Conservation (phyloP, 2,888 invertebrate genomes). For the Eutolmus rufibarbis region DNA sequence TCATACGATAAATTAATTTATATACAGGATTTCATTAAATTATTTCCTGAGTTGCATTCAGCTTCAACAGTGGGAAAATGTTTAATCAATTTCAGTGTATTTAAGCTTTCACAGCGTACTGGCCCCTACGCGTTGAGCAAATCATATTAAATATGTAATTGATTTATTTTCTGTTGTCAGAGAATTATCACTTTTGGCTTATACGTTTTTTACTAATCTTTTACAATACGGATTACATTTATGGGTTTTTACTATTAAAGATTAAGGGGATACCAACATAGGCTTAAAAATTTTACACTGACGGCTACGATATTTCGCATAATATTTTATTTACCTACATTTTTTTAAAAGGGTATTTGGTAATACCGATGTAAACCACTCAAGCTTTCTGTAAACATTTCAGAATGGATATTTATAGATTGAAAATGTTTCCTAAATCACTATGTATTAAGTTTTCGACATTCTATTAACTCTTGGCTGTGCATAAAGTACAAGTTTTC, state of each 20-base stretch:
- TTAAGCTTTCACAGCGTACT: not conserved
- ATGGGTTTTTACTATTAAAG: not conserved
- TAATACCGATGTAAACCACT: not conserved
- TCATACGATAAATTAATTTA: not conserved
- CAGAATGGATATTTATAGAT: not conserved
- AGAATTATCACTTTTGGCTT: not conserved
- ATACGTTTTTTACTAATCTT: not conserved
- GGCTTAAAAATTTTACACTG: too few relatives aligned
- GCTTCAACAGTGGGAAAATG: not conserved
- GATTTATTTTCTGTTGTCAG: not conserved
- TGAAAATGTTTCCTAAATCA: not conserved
- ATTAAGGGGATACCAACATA: too few relatives aligned
- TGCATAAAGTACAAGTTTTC: not conserved
- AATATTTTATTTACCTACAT: too few relatives aligned
- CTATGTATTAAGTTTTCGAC: not conserved
- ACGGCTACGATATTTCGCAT: too few relatives aligned
- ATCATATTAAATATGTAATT: not conserved
- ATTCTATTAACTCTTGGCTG: not conserved
- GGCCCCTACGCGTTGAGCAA: not conserved
- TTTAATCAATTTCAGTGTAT: not conserved
- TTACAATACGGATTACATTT: not conserved
- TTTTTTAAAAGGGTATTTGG: too few relatives aligned
- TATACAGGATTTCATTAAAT: not conserved
- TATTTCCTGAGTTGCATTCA: not conserved
- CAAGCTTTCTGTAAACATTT: not conserved